A percentile compares a stretch with the other conserved stretches of the same genome.
Evolutionary conservation across 2,113 vertebrate species (phyloP).

Genomic region (Nipponia nippon): DNA sequence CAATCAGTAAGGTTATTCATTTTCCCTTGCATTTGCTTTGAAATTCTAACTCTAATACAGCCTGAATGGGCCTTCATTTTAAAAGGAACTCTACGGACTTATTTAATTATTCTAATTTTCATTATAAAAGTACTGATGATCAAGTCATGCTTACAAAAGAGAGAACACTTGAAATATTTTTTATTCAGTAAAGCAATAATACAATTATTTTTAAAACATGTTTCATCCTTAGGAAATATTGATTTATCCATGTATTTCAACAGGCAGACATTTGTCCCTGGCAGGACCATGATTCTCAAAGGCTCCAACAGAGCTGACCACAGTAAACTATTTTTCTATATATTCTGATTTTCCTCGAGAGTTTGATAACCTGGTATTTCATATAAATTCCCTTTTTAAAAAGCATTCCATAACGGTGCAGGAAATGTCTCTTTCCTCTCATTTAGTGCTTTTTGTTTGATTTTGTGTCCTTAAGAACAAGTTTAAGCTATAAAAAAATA

Average conservation of each 20-base stretch:
- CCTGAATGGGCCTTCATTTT: background rate
- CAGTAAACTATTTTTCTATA: background rate
- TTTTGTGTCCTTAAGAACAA: background rate
- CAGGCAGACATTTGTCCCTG: background rate
- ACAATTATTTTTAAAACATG: background rate
- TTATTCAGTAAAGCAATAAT: background rate
- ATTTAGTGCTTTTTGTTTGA: background rate
- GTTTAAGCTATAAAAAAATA: background rate
- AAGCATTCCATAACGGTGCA: background rate
- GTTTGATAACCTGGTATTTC: background rate
- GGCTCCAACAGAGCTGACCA: background rate
- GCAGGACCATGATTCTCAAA: background rate
- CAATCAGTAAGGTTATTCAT: background rate
- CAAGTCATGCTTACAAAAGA: background rate
- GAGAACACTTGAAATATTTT: background rate
- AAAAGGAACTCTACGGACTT: background rate
- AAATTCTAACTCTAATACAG: background rate
- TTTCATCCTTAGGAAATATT: background rate
- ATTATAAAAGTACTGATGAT: background rate
- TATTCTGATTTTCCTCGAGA: background rate
- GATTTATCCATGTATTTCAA: background rate
- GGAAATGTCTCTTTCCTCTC: background rate
- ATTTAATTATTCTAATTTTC: background rate
- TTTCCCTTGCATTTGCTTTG: background rate
- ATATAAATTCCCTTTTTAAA: background rate